Percentiles rank a stretch among this genome's conserved stretches.
Evolutionary conservation across 2,113 vertebrate species (phyloP).

Genomic region (Aptenodytes patagonicus): DNA sequence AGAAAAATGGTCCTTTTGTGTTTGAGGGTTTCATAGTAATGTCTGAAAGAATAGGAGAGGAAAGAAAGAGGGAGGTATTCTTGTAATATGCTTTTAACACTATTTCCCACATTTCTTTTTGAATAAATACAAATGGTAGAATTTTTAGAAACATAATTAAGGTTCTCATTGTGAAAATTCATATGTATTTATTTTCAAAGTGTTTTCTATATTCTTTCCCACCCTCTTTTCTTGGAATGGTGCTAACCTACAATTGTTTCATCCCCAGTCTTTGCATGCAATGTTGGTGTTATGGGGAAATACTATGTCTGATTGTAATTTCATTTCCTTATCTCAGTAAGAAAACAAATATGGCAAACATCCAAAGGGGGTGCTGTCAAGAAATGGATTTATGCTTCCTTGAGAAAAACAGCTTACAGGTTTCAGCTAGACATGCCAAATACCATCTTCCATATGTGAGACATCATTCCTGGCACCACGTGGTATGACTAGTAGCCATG

Average conservation of each 20-base stretch:
- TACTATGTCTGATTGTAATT: neutral
- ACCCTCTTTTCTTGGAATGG: neutral
- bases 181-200: neutral
- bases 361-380: neutral
- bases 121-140: neutral
- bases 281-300: neutral
- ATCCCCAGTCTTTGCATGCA: neutral
- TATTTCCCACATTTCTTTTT: neutral
- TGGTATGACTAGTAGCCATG: neutral
- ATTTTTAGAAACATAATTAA: neutral
- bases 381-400: neutral
- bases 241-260: neutral
- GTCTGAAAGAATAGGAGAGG: neutral
- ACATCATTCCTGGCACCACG: neutral
- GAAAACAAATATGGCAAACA: neutral
- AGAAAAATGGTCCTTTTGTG: neutral
- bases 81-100: neutral
- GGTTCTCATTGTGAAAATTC: neutral
- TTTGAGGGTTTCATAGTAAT: neutral
- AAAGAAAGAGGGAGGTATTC: neutral
- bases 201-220: neutral
- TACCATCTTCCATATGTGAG: neutral
- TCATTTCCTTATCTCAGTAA: neutral
- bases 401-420: neutral
- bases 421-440: neutral